phyloP scores from a whole-genome alignment of 2,797 vertebrate species.

The Coreius guichenoti region DNA sequence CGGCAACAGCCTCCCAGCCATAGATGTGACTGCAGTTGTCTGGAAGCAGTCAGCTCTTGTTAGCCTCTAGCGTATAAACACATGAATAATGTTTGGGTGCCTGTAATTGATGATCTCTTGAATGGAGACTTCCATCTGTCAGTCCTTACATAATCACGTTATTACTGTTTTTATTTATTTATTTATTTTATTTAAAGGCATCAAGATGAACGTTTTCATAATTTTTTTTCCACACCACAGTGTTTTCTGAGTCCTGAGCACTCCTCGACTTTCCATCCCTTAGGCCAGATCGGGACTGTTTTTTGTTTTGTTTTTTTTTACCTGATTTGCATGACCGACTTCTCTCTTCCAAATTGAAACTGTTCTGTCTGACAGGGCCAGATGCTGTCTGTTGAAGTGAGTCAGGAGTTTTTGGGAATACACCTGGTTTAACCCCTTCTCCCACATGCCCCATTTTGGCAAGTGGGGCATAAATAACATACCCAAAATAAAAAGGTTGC shows the following conservation, averaged over 20 bases:
- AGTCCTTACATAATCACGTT: background rate
- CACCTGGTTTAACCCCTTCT: background rate
- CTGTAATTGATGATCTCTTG: constrained; percentile 14
- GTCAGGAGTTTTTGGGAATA: constrained; percentile 9
- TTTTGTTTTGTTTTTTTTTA: background rate
- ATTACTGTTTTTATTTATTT: background rate
- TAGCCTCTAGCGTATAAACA: constrained; percentile 26
- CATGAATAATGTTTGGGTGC: constrained; percentile 21
- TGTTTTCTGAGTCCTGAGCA: background rate
- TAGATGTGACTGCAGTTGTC: constrained; percentile 41
- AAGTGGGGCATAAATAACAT: no score
- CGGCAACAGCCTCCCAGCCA: constrained; percentile 11
- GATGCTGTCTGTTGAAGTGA: constrained; percentile 7
- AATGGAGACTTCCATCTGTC: constrained; percentile 12
- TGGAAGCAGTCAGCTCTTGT: constrained; percentile 42
- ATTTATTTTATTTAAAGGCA: background rate
- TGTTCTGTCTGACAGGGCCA: constrained; percentile 23
- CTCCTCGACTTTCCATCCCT: background rate
- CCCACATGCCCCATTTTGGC: no score
- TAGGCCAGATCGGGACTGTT: background rate
- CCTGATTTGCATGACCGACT: constrained; percentile 26
- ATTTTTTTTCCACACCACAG: background rate
- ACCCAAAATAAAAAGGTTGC: no score
- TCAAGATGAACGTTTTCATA: background rate
- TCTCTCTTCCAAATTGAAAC: constrained; percentile 26